These are phyloP conservation scores for human DNA, from an alignment of 2,113 vertebrate species.

Conservation along the genomic window GRCh38 chr3:25592001-25592500, in stretches of 20 bases:
- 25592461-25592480: background rate
- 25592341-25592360: background rate
- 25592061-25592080: background rate
- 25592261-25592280: background rate
- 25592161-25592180: background rate
- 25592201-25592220: background rate
- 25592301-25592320: background rate
- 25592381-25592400: background rate
- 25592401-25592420: background rate
- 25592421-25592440: background rate
- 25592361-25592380: background rate
- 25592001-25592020: background rate
- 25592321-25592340: background rate
- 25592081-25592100: background rate
- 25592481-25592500: accelerated
- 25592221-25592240: background rate
- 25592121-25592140: too few species aligned
- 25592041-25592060: background rate
- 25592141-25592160: too few species aligned
- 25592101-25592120: background rate
- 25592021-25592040: background rate
- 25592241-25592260: background rate
- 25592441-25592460: background rate
- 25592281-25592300: background rate
- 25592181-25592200: too few species aligned